Percentiles rank a stretch among this genome's conserved stretches.
These are phyloP conservation scores for Toxotes jaculatrix DNA, from an alignment of 2,113 vertebrate genomes.

Conservation along the genomic window DNA sequence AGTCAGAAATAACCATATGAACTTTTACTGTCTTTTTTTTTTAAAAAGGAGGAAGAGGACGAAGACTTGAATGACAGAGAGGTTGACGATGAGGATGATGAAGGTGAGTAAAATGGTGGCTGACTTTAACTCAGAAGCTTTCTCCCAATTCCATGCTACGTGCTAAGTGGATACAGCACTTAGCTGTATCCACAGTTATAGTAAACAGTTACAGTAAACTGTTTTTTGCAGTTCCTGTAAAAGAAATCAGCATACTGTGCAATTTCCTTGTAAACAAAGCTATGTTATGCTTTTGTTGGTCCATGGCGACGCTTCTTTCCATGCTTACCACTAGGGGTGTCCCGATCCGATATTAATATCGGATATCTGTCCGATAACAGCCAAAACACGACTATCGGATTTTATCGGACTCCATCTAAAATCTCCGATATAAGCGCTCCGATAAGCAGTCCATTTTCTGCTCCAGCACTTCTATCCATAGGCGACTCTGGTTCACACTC, in stretches of 20 bases:
- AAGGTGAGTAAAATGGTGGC: conserved; percentile 77
- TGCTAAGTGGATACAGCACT: too few relatives aligned
- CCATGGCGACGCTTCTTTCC: too few relatives aligned
- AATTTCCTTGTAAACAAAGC: not conserved
- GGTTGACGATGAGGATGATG: conserved; percentile 92
- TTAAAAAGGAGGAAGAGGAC: conserved; percentile 89
- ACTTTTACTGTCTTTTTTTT: not conserved
- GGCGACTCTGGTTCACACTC: too few relatives aligned
- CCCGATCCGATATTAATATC: too few relatives aligned
- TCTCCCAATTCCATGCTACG: not conserved
- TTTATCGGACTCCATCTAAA: too few relatives aligned
- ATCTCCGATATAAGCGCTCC: too few relatives aligned
- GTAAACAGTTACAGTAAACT: not conserved
- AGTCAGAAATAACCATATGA: not conserved
- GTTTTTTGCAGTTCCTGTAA: not conserved
- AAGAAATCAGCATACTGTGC: not conserved
- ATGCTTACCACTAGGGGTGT: too few relatives aligned
- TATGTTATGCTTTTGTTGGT: not conserved
- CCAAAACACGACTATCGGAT: too few relatives aligned
- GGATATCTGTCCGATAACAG: too few relatives aligned
- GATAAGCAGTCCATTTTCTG: too few relatives aligned
- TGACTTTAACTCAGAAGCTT: not conserved
- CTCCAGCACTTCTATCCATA: too few relatives aligned
- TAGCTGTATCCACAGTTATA: too few relatives aligned
- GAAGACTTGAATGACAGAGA: conserved; percentile 87